Percentiles rank a stretch among this genome's conserved stretches.
These are phyloP conservation scores for Python bivittatus DNA, from an alignment of 2,113 vertebrate genomes.

Conservation along the genomic window DNA sequence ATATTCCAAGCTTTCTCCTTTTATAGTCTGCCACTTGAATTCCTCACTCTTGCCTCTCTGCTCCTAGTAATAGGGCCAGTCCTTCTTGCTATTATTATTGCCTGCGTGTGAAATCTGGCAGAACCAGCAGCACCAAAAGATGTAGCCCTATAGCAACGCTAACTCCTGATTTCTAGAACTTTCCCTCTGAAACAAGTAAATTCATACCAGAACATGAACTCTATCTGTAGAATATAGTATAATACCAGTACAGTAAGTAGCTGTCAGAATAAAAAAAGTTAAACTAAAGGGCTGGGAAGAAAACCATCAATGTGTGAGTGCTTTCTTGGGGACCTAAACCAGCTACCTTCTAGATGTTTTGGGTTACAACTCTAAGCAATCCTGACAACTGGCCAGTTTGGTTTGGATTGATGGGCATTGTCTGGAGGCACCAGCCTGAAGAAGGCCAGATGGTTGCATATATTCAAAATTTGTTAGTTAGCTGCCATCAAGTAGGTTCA, in stretches of 20 bases:
- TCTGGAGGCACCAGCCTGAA: not conserved
- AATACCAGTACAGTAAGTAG: not conserved
- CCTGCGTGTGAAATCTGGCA: not conserved
- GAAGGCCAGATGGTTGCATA: not conserved
- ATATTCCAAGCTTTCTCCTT: not conserved
- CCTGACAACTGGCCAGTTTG: not conserved
- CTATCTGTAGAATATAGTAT: not conserved
- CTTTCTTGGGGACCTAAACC: not conserved
- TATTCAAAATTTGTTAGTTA: not conserved
- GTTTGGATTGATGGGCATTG: not conserved
- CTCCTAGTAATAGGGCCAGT: not conserved
- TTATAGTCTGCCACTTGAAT: not conserved
- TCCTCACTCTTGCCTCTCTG: not conserved
- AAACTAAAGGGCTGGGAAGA: not conserved
- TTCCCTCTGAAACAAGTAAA: not conserved
- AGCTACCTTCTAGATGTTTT: not conserved
- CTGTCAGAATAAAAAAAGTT: not conserved
- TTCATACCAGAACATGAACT: not conserved
- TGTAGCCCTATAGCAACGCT: not conserved
- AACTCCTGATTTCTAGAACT: not conserved
- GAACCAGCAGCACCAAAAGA: not conserved
- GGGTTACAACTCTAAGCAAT: not conserved
- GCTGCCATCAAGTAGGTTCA: not conserved
- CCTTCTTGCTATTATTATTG: not conserved
- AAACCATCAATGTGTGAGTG: not conserved